Percentiles rank a stretch among this genome's conserved stretches.
These are phyloP conservation scores for Chymomyza amoena DNA, from an alignment of 2,888 invertebrate species.

Conservation along the genomic window DNA sequence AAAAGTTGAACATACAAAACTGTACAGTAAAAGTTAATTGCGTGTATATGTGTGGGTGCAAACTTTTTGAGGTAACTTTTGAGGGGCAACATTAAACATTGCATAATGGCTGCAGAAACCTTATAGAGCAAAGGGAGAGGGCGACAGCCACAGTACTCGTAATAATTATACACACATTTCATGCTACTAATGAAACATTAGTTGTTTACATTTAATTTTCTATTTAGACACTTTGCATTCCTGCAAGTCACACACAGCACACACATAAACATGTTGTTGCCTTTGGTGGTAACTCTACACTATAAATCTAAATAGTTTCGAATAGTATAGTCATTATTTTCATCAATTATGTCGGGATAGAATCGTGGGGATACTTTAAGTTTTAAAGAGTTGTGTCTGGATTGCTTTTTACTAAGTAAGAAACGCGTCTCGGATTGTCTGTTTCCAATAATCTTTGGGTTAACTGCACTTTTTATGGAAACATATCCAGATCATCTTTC, in stretches of 20 bases:
- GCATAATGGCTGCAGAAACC: constrained; percentile 25
- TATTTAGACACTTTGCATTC: constrained; percentile 48
- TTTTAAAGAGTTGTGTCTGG: too few species aligned
- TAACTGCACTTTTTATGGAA: too few species aligned
- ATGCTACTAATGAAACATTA: constrained; percentile 72
- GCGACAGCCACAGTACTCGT: constrained; percentile 17
- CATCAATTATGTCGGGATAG: too few species aligned
- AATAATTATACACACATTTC: constrained; percentile 72
- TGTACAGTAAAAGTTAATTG: constrained; percentile 68
- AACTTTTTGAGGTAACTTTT: constrained; percentile 71
- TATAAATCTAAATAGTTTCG: too few species aligned
- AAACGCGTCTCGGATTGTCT: too few species aligned
- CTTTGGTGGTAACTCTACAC: too few species aligned
- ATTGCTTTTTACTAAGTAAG: too few species aligned
- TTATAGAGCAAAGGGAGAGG: too few species aligned
- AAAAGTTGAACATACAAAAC: constrained; percentile 63
- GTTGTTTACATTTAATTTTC: constrained; percentile 72
- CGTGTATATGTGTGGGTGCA: constrained; percentile 49
- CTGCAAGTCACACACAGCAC: neutral
- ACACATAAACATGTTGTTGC: neutral
- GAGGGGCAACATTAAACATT: constrained; percentile 67
- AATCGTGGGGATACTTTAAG: too few species aligned
- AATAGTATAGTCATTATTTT: too few species aligned
- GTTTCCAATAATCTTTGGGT: too few species aligned
- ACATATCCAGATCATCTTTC: too few species aligned